These are phyloP conservation scores for Scaptomyza polygonia DNA, from an alignment of 2,888 invertebrate species.

Conservation along the genomic window DNA sequence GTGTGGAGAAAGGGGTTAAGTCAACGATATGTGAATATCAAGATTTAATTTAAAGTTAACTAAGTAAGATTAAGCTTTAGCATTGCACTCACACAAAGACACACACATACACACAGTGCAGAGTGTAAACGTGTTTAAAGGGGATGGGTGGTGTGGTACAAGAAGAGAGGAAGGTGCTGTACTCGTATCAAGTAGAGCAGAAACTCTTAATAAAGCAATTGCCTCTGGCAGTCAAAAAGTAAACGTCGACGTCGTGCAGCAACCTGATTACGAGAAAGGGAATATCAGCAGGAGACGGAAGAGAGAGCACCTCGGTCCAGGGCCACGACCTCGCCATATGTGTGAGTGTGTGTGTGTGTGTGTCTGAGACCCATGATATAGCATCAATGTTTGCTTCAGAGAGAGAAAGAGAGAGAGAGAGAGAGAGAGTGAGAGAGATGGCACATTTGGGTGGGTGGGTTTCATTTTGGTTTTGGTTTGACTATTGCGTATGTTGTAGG, in stretches of 20 bases:
- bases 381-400: conserved; percentile 32
- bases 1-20: conserved; percentile 13
- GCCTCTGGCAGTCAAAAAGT: conserved; percentile 83
- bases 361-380: conserved; percentile 39
- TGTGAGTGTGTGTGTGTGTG: conserved; percentile 16
- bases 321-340: conserved; percentile 59
- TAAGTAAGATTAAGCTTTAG: conserved; percentile 78
- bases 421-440: conserved; percentile 1
- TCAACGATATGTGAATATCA: conserved; percentile 79
- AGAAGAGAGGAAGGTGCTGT: conserved; percentile 23
- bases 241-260: conserved; percentile 76
- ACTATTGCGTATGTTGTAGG: not conserved
- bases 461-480: conserved; percentile 4
- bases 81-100: conserved; percentile 59
- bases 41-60: conserved; percentile 83
- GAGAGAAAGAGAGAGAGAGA: conserved; percentile 15
- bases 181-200: conserved; percentile 81
- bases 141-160: not conserved
- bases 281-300: not conserved
- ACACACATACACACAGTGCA: conserved; percentile 33
- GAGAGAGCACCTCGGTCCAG: conserved; percentile 50
- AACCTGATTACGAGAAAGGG: conserved; percentile 67
- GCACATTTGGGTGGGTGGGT: not conserved
- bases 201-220: conserved; percentile 84
- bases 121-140: conserved; percentile 46